Conservation (phyloP, 2,888 invertebrate genomes). For the Shargacucullia verbasci region DNA sequence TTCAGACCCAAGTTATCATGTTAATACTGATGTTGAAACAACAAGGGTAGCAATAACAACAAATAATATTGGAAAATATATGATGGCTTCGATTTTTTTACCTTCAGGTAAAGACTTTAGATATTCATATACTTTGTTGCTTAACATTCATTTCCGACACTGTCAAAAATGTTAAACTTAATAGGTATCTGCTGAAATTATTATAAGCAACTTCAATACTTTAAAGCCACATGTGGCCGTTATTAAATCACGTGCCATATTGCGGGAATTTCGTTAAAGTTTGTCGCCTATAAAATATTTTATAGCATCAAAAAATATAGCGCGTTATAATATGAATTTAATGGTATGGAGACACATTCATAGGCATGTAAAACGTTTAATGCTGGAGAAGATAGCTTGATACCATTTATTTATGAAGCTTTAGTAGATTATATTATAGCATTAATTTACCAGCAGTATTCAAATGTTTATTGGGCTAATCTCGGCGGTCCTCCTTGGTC, state of each 20-base stretch:
- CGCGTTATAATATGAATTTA: constrained; percentile 49
- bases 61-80: background rate
- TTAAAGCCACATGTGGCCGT: constrained; percentile 61
- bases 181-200: constrained; percentile 33
- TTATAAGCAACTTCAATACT: constrained; percentile 58
- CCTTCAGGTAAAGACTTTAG: background rate
- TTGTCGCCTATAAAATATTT: constrained; percentile 63
- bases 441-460: too few species aligned
- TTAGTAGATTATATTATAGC: background rate
- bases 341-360: constrained; percentile 41
- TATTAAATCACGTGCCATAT: constrained; percentile 72
- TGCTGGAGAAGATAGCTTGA: constrained; percentile 1
- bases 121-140: background rate
- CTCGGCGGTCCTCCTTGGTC: too few species aligned
- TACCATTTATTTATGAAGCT: constrained; percentile 1
- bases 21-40: background rate
- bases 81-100: background rate
- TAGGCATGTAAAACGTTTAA: constrained; percentile 34
- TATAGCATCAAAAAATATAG: constrained; percentile 57
- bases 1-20: too few species aligned
- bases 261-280: constrained; percentile 65
- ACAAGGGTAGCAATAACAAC: constrained; percentile 23
- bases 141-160: constrained; percentile 10
- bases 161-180: constrained; percentile 27
- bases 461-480: too few species aligned